These are phyloP conservation scores for Actinia equina DNA, from an alignment of 64 coral and sea anemone genomes.

Conservation along the genomic window DNA sequence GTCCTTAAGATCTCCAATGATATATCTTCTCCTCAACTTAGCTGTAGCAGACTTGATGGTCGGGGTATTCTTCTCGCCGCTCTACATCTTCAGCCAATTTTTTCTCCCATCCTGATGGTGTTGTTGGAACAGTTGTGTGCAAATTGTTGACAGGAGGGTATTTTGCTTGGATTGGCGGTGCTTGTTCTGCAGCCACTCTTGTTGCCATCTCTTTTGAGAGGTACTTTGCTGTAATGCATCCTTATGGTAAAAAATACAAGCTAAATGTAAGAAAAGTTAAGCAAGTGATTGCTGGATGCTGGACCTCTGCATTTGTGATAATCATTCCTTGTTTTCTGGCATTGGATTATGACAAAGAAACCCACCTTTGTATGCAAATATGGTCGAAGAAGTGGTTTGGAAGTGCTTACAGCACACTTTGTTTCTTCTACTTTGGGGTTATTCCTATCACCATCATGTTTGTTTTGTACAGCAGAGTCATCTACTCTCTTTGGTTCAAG, in stretches of 20 bases:
- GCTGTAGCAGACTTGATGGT: neutral
- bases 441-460: neutral
- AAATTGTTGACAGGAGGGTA: neutral
- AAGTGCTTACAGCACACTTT: neutral
- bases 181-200: neutral
- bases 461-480: conserved; percentile 3
- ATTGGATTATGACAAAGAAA: neutral
- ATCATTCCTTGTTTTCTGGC: neutral
- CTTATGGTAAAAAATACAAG: neutral
- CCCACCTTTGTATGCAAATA: neutral
- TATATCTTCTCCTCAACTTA: conserved; percentile 6
- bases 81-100: neutral
- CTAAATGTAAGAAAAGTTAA: neutral
- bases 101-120: neutral
- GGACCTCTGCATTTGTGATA: neutral
- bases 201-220: neutral
- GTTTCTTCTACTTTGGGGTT: neutral
- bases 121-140: neutral
- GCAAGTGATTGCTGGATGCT: neutral
- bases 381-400: neutral
- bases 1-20: neutral
- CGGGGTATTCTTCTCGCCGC: neutral
- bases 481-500: conserved; percentile 16
- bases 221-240: neutral
- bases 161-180: neutral